These are phyloP conservation scores for Lycodopsis pacificus DNA, from an alignment of 2,797 vertebrate species.

Conservation along the genomic window DNA sequence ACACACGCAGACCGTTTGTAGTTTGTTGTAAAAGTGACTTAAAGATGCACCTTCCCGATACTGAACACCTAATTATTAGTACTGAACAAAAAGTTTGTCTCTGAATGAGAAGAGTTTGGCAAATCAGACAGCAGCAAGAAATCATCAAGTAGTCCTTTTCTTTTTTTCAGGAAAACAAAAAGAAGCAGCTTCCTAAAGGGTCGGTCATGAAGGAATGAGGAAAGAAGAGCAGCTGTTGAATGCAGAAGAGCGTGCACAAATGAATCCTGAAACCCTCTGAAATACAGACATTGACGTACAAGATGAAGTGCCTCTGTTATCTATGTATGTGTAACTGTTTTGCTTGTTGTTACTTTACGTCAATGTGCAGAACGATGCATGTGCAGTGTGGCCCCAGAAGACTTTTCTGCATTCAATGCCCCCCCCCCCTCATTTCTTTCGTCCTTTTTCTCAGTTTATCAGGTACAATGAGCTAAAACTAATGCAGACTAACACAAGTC, in stretches of 20 bases:
- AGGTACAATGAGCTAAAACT: neutral
- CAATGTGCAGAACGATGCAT: neutral
- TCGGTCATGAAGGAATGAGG: neutral
- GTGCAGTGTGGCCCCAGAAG: neutral
- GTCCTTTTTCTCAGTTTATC: constrained; percentile 7
- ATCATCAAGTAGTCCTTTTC: constrained; percentile 9
- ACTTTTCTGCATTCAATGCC: constrained; percentile 17
- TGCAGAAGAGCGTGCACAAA: constrained; percentile 2
- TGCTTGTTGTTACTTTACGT: neutral
- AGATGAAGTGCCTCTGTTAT: neutral
- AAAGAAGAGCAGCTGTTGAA: constrained; percentile 3
- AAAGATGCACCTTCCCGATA: constrained; percentile 54
- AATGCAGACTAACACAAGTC: neutral
- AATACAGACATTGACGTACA: neutral
- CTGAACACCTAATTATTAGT: constrained; percentile 11
- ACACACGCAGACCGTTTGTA: constrained; percentile 44
- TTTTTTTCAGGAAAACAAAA: neutral
- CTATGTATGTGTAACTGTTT: neutral
- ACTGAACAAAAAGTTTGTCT: neutral
- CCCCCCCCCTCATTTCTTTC: neutral
- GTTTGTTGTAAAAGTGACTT: constrained; percentile 56
- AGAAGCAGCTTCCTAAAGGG: neutral
- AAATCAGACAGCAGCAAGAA: constrained; percentile 26
- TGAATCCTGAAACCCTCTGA: neutral
- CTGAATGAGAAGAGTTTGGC: constrained; percentile 29